Percentiles rank a stretch among this genome's conserved stretches.
phyloP scores from a whole-genome alignment of 2,113 vertebrate species.

The Cervus canadensis region DNA sequence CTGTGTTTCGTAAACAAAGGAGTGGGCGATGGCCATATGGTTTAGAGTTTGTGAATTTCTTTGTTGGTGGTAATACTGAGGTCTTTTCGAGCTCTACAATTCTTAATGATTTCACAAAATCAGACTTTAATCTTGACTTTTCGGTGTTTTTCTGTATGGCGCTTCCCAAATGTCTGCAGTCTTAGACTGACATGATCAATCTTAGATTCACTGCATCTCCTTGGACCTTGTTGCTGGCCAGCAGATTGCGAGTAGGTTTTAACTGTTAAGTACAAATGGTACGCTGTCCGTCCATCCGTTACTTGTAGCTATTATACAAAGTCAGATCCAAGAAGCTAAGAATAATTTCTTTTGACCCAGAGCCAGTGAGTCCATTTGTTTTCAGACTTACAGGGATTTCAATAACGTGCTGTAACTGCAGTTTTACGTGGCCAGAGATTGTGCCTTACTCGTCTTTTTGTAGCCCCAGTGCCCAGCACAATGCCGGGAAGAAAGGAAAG shows the following conservation, averaged over 20 bases:
- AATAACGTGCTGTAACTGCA: background rate
- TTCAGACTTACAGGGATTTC: background rate
- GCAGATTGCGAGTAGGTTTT: background rate
- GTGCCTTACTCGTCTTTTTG: background rate
- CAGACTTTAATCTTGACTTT: background rate
- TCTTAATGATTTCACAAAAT: background rate
- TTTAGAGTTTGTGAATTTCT: background rate
- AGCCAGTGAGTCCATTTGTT: background rate
- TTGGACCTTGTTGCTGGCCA: background rate
- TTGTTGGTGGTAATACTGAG: background rate
- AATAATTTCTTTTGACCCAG: background rate
- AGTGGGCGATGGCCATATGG: background rate
- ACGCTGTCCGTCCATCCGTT: background rate
- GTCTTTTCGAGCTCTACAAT: background rate
- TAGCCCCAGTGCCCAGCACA: background rate
- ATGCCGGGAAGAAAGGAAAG: background rate
- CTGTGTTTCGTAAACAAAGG: background rate
- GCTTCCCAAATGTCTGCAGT: background rate
- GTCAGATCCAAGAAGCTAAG: background rate
- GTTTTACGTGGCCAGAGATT: background rate
- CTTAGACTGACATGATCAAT: accelerated
- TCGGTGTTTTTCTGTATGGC: background rate
- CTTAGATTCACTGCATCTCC: background rate
- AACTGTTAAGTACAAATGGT: background rate
- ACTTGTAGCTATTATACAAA: background rate